These are phyloP conservation scores for Cinara cedri DNA, from an alignment of 2,888 invertebrate genomes.

Conservation along the genomic window DNA sequence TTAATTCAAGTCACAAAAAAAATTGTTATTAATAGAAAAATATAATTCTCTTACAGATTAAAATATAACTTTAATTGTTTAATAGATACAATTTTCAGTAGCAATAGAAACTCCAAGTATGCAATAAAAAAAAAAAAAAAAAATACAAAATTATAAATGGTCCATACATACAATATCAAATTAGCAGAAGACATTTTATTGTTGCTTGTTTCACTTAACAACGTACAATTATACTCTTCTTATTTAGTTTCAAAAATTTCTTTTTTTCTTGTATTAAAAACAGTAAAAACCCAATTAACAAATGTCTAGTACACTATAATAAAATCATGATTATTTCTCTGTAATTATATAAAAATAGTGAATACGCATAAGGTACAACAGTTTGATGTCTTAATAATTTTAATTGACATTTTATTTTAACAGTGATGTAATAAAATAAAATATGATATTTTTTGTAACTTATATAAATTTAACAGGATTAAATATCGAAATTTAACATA, in stretches of 20 bases:
- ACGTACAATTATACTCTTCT: not conserved
- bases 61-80: not conserved
- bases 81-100: too few species aligned
- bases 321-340: not conserved
- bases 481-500: slow-evolving; percentile 14
- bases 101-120: too few species aligned
- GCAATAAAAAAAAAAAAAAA: too few species aligned
- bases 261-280: not conserved
- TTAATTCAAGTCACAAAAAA: too few species aligned
- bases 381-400: not conserved
- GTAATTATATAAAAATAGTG: not conserved
- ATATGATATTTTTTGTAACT: not conserved
- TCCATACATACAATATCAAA: too few species aligned
- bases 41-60: not conserved
- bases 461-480: not conserved
- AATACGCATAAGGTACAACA: not conserved
- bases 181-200: too few species aligned
- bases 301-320: not conserved
- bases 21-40: not conserved
- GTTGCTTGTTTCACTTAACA: not conserved
- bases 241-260: not conserved
- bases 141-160: too few species aligned
- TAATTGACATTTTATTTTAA: not conserved
- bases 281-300: not conserved
- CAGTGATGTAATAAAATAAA: not conserved